Conservation (phyloP, 2,113 vertebrate genomes). For the Ramphastos sulfuratus region DNA sequence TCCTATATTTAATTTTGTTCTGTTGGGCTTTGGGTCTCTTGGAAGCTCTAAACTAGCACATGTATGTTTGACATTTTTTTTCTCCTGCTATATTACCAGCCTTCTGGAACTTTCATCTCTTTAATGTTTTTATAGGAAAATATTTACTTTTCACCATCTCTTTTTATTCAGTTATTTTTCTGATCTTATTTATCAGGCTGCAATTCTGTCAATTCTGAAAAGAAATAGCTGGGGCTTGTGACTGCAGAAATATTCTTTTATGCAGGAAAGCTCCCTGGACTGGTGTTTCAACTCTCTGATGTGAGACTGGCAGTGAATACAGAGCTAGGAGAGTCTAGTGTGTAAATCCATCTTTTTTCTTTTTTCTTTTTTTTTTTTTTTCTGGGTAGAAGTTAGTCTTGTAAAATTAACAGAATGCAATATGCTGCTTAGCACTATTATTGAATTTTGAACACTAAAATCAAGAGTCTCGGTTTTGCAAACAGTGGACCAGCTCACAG, state of each 20-base stretch:
- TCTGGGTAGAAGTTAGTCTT: neutral
- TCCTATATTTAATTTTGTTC: too few relatives aligned
- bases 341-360: neutral
- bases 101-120: neutral
- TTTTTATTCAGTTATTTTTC: neutral
- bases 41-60: too few relatives aligned
- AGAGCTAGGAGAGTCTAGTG: neutral
- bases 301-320: neutral
- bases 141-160: neutral
- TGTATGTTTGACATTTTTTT: neutral
- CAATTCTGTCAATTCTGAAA: neutral
- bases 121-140: neutral
- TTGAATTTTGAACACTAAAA: neutral
- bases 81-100: neutral
- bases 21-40: too few relatives aligned
- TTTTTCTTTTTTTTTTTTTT: neutral
- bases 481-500: neutral
- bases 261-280: neutral
- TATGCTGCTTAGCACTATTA: neutral
- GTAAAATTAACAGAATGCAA: neutral
- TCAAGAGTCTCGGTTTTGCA: neutral
- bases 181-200: neutral
- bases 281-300: neutral
- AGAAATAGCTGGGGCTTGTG: neutral
- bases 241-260: neutral